Conservation (phyloP, 2,113 vertebrate species). For the Erinaceus europaeus region DNA sequence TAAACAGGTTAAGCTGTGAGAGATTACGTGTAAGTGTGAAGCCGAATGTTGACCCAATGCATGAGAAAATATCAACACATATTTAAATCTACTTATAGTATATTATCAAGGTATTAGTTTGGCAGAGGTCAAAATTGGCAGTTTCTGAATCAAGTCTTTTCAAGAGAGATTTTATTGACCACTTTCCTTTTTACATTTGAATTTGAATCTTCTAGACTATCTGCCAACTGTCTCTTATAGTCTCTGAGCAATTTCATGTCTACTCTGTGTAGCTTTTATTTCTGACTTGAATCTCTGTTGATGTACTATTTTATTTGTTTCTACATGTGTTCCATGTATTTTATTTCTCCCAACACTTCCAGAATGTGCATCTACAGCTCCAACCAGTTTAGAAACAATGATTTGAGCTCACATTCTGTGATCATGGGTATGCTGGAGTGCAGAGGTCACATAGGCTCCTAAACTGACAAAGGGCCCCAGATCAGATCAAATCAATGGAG, state of each 20-base stretch:
- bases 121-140: not conserved
- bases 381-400: too few species aligned
- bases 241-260: not conserved
- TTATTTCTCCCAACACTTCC: not conserved
- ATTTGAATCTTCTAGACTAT: not conserved
- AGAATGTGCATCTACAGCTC: not conserved
- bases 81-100: not conserved
- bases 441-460: too few species aligned
- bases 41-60: not conserved
- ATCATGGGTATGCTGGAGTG: too few species aligned
- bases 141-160: not conserved
- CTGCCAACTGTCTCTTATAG: not conserved
- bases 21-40: not conserved
- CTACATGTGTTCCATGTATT: not conserved
- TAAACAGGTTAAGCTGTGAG: not conserved
- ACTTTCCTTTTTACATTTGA: conserved; percentile 3
- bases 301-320: not conserved
- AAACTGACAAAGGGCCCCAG: too few species aligned
- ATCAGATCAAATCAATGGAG: too few species aligned
- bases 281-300: not conserved
- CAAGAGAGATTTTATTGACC: not conserved
- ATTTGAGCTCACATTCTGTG: too few species aligned
- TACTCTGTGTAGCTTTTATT: not conserved
- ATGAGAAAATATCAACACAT: not conserved
- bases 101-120: not conserved